Evolutionary conservation across 1,140 invertebrate genomes (phyloP).

Genomic region (Dendroctonus ponderosae): DNA sequence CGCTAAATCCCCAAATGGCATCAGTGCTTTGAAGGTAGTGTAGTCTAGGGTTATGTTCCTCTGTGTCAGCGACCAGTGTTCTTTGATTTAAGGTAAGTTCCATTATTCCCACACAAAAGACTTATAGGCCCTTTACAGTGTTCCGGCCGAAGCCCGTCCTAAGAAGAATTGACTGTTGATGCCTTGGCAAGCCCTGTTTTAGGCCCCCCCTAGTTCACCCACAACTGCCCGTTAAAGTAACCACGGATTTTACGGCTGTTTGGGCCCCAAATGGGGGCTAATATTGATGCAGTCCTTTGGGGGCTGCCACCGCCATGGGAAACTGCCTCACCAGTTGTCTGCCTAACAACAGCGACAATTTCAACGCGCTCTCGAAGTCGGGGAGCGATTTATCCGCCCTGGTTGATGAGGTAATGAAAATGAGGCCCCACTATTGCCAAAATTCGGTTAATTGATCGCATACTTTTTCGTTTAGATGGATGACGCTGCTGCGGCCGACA

Average conservation of each 20-base stretch:
- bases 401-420: conserved; percentile 43
- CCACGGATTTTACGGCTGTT: conserved; percentile 39
- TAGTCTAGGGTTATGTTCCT: no score
- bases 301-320: conserved; percentile 53
- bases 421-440: neutral
- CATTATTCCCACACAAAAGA: no score
- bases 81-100: no score
- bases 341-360: conserved; percentile 35
- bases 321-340: conserved; percentile 56
- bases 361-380: conserved; percentile 38
- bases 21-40: no score
- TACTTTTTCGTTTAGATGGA: conserved; percentile 16
- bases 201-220: no score
- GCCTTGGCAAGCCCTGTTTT: no score
- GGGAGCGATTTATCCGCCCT: conserved; percentile 44
- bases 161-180: no score
- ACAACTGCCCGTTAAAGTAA: conserved; percentile 3
- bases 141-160: no score
- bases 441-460: neutral
- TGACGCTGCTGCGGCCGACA: conserved; percentile 4
- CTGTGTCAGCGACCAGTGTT: no score
- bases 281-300: conserved; percentile 43
- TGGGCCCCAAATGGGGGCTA: conserved; percentile 46
- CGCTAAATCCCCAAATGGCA: no score
- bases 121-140: no score